phyloP scores from a whole-genome alignment of 1,140 invertebrate genomes.

The Antheraea mylitta region DNA sequence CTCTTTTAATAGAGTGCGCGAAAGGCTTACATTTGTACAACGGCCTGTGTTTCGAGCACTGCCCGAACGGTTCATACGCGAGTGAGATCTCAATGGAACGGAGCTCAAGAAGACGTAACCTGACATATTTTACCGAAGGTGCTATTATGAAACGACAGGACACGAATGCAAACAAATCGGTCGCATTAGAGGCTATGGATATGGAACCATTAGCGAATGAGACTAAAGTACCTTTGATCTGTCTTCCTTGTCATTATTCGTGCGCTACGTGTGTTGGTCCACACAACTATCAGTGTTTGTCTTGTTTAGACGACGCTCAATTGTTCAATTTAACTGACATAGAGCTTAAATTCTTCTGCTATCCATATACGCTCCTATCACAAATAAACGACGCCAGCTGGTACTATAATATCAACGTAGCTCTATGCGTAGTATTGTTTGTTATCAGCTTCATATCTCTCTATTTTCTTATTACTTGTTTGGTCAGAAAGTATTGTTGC shows the following conservation, averaged over 20 bases:
- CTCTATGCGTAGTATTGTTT: conserved; percentile 44
- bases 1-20: conserved; percentile 72
- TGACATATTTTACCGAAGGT: conserved; percentile 49
- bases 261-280: conserved; percentile 64
- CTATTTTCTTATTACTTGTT: conserved; percentile 45
- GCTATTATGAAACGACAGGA: conserved; percentile 46
- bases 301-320: conserved; percentile 62
- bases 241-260: conserved; percentile 67
- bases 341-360: conserved; percentile 58
- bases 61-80: conserved; percentile 64
- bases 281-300: conserved; percentile 55
- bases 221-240: conserved; percentile 48
- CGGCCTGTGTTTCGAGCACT: conserved; percentile 64
- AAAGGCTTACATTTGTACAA: conserved; percentile 75
- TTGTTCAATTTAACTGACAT: conserved; percentile 53
- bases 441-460: conserved; percentile 38
- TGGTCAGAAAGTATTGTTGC: conserved; percentile 44
- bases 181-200: conserved; percentile 55
- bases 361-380: conserved; percentile 55
- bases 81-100: conserved; percentile 58
- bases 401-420: conserved; percentile 56
- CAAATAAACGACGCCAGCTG: conserved; percentile 55
- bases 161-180: conserved; percentile 24
- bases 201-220: conserved; percentile 48
- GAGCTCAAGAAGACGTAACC: conserved; percentile 64